Evolutionary conservation across 2,888 invertebrate species (phyloP), one percentile per base, ranked within the genome.

Genomic region (Platynereis dumerilii): DNA sequence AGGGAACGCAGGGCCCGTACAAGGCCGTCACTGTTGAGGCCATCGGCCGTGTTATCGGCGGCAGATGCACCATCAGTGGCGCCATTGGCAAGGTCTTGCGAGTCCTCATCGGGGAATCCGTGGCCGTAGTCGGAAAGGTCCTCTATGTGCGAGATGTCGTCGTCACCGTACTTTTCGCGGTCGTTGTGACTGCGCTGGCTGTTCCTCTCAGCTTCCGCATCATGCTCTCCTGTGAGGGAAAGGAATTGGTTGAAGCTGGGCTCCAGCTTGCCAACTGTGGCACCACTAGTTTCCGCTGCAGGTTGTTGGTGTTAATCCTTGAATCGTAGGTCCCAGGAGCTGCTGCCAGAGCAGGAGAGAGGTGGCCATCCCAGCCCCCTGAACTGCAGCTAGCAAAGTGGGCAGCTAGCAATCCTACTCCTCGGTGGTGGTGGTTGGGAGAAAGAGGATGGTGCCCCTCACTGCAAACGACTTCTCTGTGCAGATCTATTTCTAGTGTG

Each of bases 191-290:
- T 26, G 29, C 56, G 64, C 55, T 64, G 34, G 44, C 66, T 58
- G 29, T 48, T 44, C 27, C 69, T 53, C 24, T 66, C 53, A 17
- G 52, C 62, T 52, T 66, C 64, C 20, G 64, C 66, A 42, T 64
- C 55, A 17, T 66, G 66, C 28, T 69, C 69, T 45, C 66, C 69
- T 24, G 60, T 44, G 29, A 69, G 57, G 28, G 69, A 67, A 48
- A 69, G 27, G 42, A 66, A 66, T 59, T 64, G 66, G 28, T 55
- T 66, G 24, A 69, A 58, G 34, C 55, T 69, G 27, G 61, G 60
- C 57, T 69, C 69, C 69, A 69, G 44, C 52, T 45, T 45, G 22
- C 28, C 20, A 29, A 24, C 20, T 29, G 57, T 10, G 17, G 34
- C 5, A 12, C 34, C 34, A 34, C 34, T 34, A 34, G 34, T 34